Base-by-base conservation (phyloP, 2,113 vertebrate species). In the Chrysemys picta region DNA sequence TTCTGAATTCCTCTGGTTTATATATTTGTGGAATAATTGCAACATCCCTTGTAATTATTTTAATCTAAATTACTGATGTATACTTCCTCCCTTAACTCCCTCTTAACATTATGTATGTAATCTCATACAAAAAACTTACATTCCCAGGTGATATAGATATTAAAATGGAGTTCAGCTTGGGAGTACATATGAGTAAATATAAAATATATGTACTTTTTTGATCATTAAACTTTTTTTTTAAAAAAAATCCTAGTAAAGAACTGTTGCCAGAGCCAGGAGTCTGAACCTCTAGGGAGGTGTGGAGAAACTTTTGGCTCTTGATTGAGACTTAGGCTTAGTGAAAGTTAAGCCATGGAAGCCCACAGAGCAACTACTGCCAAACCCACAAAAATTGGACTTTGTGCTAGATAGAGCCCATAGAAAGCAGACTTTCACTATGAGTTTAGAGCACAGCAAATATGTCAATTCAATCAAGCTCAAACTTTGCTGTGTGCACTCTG, bases 241-340 rank as follows among this genome's bases (percentile, higher is more conserved):
- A 42, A 42, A 42, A 42, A 42, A 42, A 24, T 95, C 75, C 84
- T 93, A 94, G 96, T 95, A 93, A 90, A 96, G 65, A 92, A 29
- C 81, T 54, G 88, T 78, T 97, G 96, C 97, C 94, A 97, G 89
- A 94, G 84, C 86, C 84, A 96, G 82, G 82, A 80, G 81, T 59
- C 79, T 97, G 91, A 91, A 89, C 93, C 95, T 96, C 94, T 54
- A 54, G 95, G 88, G 93, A 93, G 86, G 53, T 95, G 88, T 94
- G 93, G 95, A 93, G 95, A 97, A 90, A 96, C 80, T 95, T 97
- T 96, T 95, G 93, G 95, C 96, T 97, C 96, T 94, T 94, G 85
- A 92, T 47, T 95, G 88, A 97, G 95, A 90, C 88, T 97, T 95
- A 93, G 65, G 54, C 92, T 97, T 94, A 90, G 93, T 92, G 87